A percentile compares a stretch with the other conserved stretches of the same genome.
phyloP scores from a whole-genome alignment of 1,140 invertebrate genomes.

The Zaprionus africanus region DNA sequence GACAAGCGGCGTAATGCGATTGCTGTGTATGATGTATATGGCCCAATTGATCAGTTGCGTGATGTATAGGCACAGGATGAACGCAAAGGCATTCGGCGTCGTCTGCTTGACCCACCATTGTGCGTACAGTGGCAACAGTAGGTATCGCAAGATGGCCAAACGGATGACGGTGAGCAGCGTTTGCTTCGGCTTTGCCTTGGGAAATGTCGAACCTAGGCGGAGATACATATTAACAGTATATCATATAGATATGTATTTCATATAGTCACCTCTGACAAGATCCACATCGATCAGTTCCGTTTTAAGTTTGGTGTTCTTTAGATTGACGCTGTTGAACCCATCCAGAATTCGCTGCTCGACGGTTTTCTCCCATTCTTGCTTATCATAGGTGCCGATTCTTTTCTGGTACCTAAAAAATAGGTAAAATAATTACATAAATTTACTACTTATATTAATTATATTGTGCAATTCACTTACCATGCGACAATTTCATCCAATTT shows the following conservation, averaged over 20 bases:
- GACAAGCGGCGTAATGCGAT: slow-evolving; percentile 71
- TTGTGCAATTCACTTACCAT: slow-evolving; percentile 64
- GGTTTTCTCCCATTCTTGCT: slow-evolving; percentile 97
- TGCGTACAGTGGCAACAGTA: slow-evolving; percentile 92
- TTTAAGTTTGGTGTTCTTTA: slow-evolving; percentile 94
- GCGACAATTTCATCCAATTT: slow-evolving; percentile 84
- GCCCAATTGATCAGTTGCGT: slow-evolving; percentile 90
- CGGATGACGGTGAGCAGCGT: slow-evolving; percentile 92
- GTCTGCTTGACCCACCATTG: slow-evolving; percentile 96
- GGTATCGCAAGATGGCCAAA: slow-evolving; percentile 90
- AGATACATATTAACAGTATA: not conserved
- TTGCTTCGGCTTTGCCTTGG: slow-evolving; percentile 96
- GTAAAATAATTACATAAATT: not conserved
- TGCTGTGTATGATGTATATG: slow-evolving; percentile 86
- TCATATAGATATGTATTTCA: not conserved
- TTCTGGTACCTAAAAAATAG: slow-evolving; percentile 91
- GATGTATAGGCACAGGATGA: slow-evolving; percentile 91
- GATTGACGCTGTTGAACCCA: slow-evolving; percentile 93
- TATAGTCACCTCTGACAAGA: slow-evolving; percentile 90
- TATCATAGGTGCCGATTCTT: slow-evolving; percentile 98
- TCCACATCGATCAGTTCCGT: slow-evolving; percentile 98
- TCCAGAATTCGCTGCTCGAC: slow-evolving; percentile 95
- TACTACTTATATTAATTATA: not conserved
- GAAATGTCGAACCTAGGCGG: slow-evolving; percentile 93
- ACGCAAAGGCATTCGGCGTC: slow-evolving; percentile 89